phyloP scores from a whole-genome alignment of 1,140 invertebrate genomes.

The Pantala flavescens region DNA sequence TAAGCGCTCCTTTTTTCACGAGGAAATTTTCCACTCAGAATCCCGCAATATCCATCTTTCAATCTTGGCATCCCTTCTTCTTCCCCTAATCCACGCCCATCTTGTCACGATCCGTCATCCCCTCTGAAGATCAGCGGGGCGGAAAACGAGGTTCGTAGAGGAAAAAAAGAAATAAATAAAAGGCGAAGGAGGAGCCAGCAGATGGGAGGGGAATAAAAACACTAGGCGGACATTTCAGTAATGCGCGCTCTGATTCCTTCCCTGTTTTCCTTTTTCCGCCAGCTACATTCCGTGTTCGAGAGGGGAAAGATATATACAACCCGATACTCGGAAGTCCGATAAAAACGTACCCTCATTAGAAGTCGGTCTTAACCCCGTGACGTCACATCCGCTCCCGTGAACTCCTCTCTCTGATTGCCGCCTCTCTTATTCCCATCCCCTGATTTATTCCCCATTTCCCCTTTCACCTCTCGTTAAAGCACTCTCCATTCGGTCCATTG shows the following conservation, averaged over 20 bases:
- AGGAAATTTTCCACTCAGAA: no score
- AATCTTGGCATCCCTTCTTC: neutral
- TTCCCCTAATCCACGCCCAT: neutral
- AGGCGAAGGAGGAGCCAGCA: neutral
- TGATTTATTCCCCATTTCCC: no score
- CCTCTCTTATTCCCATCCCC: no score
- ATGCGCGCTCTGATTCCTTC: neutral
- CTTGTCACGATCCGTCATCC: constrained; percentile 3
- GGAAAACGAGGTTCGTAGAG: neutral
- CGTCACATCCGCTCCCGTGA: no score
- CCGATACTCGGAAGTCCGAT: no score
- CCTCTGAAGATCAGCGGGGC: neutral
- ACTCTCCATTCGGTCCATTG: no score
- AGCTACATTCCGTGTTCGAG: neutral
- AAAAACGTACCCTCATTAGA: no score
- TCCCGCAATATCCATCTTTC: neutral
- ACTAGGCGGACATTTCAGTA: constrained; percentile 4
- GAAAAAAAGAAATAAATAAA: neutral
- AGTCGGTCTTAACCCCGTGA: no score
- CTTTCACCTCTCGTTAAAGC: no score
- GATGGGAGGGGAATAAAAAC: neutral
- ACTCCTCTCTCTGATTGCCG: no score
- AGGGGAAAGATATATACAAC: no score
- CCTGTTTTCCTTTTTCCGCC: neutral
- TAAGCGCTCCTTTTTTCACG: no score